Conservation (phyloP, 2,113 vertebrate genomes). For the Archilochus colubris region DNA sequence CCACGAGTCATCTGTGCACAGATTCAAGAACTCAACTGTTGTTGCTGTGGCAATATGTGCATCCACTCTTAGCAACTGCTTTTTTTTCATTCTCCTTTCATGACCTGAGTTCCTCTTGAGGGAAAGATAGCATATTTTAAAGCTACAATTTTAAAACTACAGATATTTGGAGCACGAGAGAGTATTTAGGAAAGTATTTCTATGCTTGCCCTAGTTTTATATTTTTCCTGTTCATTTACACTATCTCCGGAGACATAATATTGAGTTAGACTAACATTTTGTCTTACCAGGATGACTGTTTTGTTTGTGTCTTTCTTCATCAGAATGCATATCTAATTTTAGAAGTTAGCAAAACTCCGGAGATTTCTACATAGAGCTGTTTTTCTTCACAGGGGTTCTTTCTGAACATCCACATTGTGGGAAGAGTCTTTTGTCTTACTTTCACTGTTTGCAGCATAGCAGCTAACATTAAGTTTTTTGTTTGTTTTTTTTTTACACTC, state of each 20-base stretch:
- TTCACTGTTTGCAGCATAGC: background rate
- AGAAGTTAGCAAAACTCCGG: background rate
- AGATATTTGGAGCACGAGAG: background rate
- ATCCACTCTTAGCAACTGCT: background rate
- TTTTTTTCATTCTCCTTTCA: background rate
- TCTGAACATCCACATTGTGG: background rate
- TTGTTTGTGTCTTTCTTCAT: background rate
- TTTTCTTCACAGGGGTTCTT: background rate
- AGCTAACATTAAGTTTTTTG: background rate
- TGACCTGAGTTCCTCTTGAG: background rate
- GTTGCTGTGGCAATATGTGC: background rate
- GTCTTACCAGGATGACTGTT: background rate
- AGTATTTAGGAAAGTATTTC: background rate
- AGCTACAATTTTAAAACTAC: background rate
- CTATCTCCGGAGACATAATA: background rate
- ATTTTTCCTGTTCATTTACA: background rate
- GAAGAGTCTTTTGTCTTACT: background rate
- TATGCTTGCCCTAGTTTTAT: background rate
- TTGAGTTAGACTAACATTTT: constrained; percentile 2
- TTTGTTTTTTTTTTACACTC: background rate
- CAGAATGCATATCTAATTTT: background rate
- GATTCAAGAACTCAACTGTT: background rate
- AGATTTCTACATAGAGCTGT: background rate
- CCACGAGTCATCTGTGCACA: too few relatives aligned
- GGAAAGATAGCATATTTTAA: constrained; percentile 17